These are phyloP conservation scores for Indri indri DNA, from an alignment of 2,113 vertebrate species.

Conservation along the genomic window DNA sequence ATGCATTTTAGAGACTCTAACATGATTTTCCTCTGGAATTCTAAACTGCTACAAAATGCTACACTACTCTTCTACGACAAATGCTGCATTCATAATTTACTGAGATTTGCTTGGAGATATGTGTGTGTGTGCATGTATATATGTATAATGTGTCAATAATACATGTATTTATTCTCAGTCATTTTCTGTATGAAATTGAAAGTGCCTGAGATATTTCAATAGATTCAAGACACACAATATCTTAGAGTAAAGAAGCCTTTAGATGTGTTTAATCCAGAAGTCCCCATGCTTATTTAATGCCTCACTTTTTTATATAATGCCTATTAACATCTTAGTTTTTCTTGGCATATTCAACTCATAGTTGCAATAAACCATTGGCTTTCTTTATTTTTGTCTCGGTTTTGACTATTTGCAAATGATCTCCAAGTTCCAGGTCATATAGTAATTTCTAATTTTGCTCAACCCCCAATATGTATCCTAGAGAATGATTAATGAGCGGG, in stretches of 20 bases:
- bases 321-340: not conserved
- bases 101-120: not conserved
- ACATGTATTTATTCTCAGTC: not conserved
- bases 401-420: not conserved
- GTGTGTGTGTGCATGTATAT: too few species aligned
- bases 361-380: not conserved
- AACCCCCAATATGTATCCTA: not conserved
- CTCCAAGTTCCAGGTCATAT: not conserved
- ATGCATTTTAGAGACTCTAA: not conserved
- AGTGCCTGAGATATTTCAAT: not conserved
- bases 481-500: not conserved
- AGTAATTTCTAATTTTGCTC: not conserved
- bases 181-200: not conserved
- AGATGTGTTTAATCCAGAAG: not conserved
- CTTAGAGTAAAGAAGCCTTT: not conserved
- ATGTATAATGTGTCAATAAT: not conserved
- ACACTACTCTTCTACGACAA: not conserved
- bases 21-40: not conserved
- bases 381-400: not conserved
- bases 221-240: not conserved
- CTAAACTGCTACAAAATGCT: not conserved
- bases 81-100: not conserved
- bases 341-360: not conserved
- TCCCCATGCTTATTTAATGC: not conserved
- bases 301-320: not conserved